Evolutionary conservation across 1,140 invertebrate genomes (phyloP).

Genomic region (Gonioctena quinquepunctata): DNA sequence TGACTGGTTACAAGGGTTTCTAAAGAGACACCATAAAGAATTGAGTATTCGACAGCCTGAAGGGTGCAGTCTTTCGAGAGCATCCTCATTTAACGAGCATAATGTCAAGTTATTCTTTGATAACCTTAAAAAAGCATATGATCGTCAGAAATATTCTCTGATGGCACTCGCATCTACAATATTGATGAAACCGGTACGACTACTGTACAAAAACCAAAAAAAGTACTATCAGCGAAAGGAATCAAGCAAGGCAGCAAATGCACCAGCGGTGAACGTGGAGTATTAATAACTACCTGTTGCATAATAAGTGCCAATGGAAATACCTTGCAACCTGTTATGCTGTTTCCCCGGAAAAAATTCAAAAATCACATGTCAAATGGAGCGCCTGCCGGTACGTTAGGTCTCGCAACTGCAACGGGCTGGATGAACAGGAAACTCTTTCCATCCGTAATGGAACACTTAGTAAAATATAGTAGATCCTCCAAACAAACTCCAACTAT

Average conservation of each 20-base stretch:
- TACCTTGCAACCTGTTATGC: constrained; percentile 39
- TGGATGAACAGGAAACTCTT: constrained; percentile 30
- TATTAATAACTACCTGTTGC: constrained; percentile 51
- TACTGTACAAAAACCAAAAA: constrained; percentile 55
- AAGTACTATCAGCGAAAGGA: constrained; percentile 50
- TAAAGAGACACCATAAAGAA: too few relatives aligned
- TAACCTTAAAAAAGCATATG: too few relatives aligned
- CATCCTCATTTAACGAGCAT: constrained; percentile 38
- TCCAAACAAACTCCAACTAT: constrained; percentile 40
- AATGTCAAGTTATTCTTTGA: constrained; percentile 34
- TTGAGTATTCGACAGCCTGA: too few relatives aligned
- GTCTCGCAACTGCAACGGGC: constrained; percentile 38
- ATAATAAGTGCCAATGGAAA: not conserved
- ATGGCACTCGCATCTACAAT: constrained; percentile 36
- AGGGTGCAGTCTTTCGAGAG: constrained; percentile 45
- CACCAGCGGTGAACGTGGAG: constrained; percentile 55
- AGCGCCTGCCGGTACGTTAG: constrained; percentile 52
- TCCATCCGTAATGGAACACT: constrained; percentile 56
- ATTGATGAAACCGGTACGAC: constrained; percentile 56
- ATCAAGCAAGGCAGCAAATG: constrained; percentile 49
- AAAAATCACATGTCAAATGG: constrained; percentile 47
- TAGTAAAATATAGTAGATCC: constrained; percentile 49
- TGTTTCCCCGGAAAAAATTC: constrained; percentile 50
- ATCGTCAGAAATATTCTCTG: not conserved
- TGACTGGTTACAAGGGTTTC: too few relatives aligned